These are phyloP conservation scores for Drosophila murphyi DNA, from an alignment of 1,140 invertebrate genomes.

Conservation along the genomic window DNA sequence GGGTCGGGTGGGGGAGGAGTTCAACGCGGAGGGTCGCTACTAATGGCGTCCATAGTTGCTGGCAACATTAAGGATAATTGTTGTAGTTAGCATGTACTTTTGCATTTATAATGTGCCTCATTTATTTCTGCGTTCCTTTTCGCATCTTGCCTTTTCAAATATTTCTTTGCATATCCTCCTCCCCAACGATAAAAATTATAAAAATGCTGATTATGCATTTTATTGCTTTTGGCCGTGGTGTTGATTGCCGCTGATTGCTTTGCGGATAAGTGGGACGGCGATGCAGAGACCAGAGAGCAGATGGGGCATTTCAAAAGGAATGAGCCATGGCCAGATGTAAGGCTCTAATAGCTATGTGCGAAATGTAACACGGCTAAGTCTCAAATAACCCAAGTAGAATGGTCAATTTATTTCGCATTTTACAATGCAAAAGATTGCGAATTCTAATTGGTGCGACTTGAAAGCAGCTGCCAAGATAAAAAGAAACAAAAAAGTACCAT, in stretches of 20 bases:
- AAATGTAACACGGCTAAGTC: conserved; percentile 11
- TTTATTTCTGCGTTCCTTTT: conserved; percentile 54
- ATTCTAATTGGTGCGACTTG: neutral
- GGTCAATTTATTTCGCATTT: conserved; percentile 14
- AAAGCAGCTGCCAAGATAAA: neutral
- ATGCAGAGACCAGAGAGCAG: neutral
- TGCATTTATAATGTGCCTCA: conserved; percentile 81
- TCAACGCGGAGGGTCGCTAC: neutral
- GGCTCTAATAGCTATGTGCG: neutral
- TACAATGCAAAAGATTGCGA: conserved; percentile 6
- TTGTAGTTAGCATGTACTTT: conserved; percentile 81
- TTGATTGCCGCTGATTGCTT: conserved; percentile 74
- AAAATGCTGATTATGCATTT: conserved; percentile 76
- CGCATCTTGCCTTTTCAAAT: conserved; percentile 33
- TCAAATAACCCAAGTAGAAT: neutral
- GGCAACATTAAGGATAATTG: conserved; percentile 81
- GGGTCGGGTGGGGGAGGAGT: neutral
- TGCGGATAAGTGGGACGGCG: neutral
- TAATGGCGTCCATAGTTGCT: conserved; percentile 70
- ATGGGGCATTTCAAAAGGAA: neutral
- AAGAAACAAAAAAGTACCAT: neutral
- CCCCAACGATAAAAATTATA: conserved; percentile 65
- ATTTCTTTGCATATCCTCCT: conserved; percentile 69
- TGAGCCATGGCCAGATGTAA: neutral
- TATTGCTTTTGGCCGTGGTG: conserved; percentile 66